phyloP scores from a whole-genome alignment of 2,888 invertebrate genomes.

The Andrena fulva region DNA sequence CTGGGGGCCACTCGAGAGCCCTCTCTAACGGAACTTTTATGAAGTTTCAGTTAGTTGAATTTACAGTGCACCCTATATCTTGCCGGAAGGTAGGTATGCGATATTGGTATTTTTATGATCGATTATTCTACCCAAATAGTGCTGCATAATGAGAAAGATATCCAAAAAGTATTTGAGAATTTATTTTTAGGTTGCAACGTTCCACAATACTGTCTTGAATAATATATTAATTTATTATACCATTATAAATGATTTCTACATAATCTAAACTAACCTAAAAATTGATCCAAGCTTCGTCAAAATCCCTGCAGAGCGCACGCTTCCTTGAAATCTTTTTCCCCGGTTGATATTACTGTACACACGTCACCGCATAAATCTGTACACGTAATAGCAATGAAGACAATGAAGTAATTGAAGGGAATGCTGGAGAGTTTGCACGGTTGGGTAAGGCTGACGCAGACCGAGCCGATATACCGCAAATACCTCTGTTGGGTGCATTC shows the following conservation, averaged over 20 bases:
- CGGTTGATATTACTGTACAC: too few species aligned
- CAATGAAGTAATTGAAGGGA: constrained; percentile 32
- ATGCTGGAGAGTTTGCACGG: constrained; percentile 41
- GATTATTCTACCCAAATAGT: neutral
- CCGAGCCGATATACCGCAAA: constrained; percentile 63
- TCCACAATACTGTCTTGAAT: too few species aligned
- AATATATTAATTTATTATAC: too few species aligned
- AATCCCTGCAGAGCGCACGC: too few species aligned
- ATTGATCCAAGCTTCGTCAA: neutral
- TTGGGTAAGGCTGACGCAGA: constrained; percentile 27
- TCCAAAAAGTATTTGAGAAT: too few species aligned
- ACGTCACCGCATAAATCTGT: neutral
- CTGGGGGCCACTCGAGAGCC: neutral
- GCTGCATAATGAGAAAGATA: neutral
- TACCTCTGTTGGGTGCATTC: constrained; percentile 64
- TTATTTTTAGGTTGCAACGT: too few species aligned
- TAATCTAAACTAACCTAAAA: neutral
- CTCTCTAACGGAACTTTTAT: neutral
- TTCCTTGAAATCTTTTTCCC: too few species aligned
- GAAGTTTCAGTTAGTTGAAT: neutral
- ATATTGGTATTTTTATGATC: too few species aligned
- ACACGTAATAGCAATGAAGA: neutral
- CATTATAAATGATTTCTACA: too few species aligned
- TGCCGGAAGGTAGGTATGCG: too few species aligned
- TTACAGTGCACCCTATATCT: neutral